Evolutionary conservation across 2,888 invertebrate species (phyloP), one percentile per base, ranked within the genome.

Genomic region (Chrysina gloriosa): DNA sequence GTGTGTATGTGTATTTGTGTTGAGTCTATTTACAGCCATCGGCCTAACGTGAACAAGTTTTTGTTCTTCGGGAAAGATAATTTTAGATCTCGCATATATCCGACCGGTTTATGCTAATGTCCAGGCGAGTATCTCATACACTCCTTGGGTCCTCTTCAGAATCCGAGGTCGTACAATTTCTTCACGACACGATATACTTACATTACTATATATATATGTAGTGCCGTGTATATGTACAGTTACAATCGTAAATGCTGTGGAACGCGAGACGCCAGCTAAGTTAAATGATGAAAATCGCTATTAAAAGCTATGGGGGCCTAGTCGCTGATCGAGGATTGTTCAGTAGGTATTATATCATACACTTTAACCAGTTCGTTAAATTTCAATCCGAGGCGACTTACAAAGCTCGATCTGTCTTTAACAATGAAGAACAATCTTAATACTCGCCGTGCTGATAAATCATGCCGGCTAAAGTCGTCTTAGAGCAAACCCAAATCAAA

Each of bases 81-180:
- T 80, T 80, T 80, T 79, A 79, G 79, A 78, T 78, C 78, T 77
- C 74, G 75, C 76, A 75, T 75, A 77, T 74, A 76, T 74, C 75
- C 77, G 77, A 79, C 80, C 79, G 80, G 79, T 80, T 79, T 79
- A 80, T 81, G 79, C 78, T 78, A 80, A 80, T 80, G 78, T 75
- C 74, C 74, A 76, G 75, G 76, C 76, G 76, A 77, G 78, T 79
- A 79, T 80, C 79, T 79, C 80, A 79, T 79, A 78, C 76, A 74
- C 77, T 76, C 72, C 73, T 73, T 76, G 72, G 75, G 23, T 52
- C 50, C 64, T 64, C 64, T 64, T 67, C 50, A 39, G 67, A 25
- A 50, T 42, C 34, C 67, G 63, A 47, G 58, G 45, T 45, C 63
- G 58, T 67, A 50, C 61, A 63, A 67, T 63, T 63, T 25, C 63